Evolutionary conservation across 37 sponge, comb jelly and placozoan species (phyloP).

Genomic region (Lycopodina hypogea): DNA sequence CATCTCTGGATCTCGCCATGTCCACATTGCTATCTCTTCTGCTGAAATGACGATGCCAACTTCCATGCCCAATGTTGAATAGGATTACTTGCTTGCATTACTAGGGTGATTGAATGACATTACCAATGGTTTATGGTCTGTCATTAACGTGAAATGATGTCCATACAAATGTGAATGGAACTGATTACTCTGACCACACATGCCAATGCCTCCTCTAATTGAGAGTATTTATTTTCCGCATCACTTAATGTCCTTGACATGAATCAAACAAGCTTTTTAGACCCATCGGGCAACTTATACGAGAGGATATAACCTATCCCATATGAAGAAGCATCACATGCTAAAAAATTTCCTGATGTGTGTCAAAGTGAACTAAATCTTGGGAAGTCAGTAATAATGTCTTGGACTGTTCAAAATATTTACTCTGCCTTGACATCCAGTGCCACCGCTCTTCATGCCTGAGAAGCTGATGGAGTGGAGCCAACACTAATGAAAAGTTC

Average conservation of each 20-base stretch:
- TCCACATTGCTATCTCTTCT: too few relatives aligned
- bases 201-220: slow-evolving; percentile 32
- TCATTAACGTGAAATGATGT: too few relatives aligned
- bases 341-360: slow-evolving; percentile 7
- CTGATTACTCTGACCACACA: too few relatives aligned
- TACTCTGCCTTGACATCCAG: slow-evolving; percentile 25
- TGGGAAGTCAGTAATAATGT: slow-evolving; percentile 35
- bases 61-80: too few relatives aligned
- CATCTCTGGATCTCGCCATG: too few relatives aligned
- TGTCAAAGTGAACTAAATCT: slow-evolving; percentile 40
- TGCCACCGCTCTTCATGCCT: slow-evolving; percentile 13
- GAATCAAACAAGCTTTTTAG: too few relatives aligned
- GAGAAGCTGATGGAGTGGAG: slow-evolving; percentile 23
- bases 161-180: too few relatives aligned
- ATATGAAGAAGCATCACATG: slow-evolving; percentile 32
- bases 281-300: slow-evolving; percentile 31
- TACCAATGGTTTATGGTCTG: too few relatives aligned
- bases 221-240: slow-evolving; percentile 31
- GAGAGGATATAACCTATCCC: slow-evolving; percentile 20
- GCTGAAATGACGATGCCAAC: too few relatives aligned
- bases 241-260: slow-evolving; percentile 25
- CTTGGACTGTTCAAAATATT: slow-evolving; percentile 40
- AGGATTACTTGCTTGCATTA: too few relatives aligned
- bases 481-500: slow-evolving; percentile 19
- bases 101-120: too few relatives aligned